phyloP scores from a whole-genome alignment of 2,113 vertebrate species.

The Channa maculata region DNA sequence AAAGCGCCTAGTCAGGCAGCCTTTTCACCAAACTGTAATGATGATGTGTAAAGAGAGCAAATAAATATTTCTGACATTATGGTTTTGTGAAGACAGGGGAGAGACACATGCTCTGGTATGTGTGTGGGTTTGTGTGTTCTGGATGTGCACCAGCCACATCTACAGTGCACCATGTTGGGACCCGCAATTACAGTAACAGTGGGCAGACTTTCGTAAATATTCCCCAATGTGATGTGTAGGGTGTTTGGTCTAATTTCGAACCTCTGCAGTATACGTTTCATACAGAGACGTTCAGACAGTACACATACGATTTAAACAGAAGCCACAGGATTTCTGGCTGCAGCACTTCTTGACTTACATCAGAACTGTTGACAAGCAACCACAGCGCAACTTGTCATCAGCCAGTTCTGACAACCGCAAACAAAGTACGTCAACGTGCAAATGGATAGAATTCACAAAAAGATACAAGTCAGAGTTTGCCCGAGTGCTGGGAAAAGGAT shows the following conservation, averaged over 20 bases:
- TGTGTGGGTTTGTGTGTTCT: conserved; percentile 72
- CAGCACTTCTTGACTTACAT: conserved; percentile 25
- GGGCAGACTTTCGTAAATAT: conserved; percentile 69
- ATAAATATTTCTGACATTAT: conserved; percentile 75
- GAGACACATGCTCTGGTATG: conserved; percentile 66
- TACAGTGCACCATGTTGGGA: conserved; percentile 50
- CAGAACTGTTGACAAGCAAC: conserved; percentile 37
- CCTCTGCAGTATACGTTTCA: conserved; percentile 36
- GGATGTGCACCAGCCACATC: conserved; percentile 67
- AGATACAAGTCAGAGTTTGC: not conserved
- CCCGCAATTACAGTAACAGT: conserved; percentile 68
- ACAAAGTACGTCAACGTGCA: conserved; percentile 7
- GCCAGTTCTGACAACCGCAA: conserved; percentile 29
- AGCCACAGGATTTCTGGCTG: conserved; percentile 53
- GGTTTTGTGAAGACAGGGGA: conserved; percentile 65
- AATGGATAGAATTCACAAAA: conserved; percentile 19
- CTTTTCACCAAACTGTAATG: conserved; percentile 78
- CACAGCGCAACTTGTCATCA: conserved; percentile 34
- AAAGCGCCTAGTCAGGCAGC: conserved; percentile 75
- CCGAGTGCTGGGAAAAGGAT: not conserved
- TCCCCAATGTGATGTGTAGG: conserved; percentile 40
- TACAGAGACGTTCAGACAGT: conserved; percentile 27
- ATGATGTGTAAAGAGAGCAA: conserved; percentile 71
- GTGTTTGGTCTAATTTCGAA: conserved; percentile 47
- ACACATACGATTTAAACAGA: conserved; percentile 38